A percentile compares a stretch with the other conserved stretches of the same genome.
Conservation (phyloP, 2,113 vertebrate genomes). For the Heterochromis multidens region DNA sequence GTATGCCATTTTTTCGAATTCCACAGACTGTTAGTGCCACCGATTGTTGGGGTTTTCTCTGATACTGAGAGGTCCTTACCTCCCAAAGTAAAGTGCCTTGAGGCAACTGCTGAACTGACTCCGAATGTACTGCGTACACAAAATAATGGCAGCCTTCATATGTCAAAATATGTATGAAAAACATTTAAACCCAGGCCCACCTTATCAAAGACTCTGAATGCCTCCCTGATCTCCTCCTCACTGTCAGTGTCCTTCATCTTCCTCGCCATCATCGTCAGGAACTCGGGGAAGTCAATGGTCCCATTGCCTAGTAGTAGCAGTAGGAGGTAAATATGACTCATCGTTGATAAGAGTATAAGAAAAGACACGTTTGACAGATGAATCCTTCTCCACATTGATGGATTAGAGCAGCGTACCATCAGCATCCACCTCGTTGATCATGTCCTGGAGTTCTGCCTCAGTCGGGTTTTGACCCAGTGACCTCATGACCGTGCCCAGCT, state of each 20-base stretch:
- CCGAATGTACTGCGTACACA: too few relatives aligned
- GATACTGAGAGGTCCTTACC: neutral
- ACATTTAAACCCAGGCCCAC: constrained; percentile 50
- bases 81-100: neutral
- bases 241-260: constrained; percentile 99
- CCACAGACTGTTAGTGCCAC: neutral
- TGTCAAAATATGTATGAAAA: neutral
- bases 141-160: neutral
- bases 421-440: constrained; percentile 98
- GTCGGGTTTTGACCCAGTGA: constrained; percentile 97
- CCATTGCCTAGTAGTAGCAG: constrained; percentile 83
- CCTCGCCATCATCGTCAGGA: constrained; percentile 99
- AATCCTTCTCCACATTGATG: neutral
- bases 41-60: neutral
- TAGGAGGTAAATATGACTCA: neutral
- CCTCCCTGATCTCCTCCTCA: constrained; percentile 97
- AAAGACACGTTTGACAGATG: neutral
- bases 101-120: neutral
- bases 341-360: neutral
- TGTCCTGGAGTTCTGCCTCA: constrained; percentile 95
- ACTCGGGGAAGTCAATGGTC: constrained; percentile 97
- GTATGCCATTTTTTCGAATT: neutral
- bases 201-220: constrained; percentile 99
- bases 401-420: constrained; percentile 77
- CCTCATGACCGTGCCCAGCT: constrained; percentile 96